These are phyloP conservation scores for Argyresthia albistria DNA, from an alignment of 2,888 invertebrate genomes.

Conservation along the genomic window DNA sequence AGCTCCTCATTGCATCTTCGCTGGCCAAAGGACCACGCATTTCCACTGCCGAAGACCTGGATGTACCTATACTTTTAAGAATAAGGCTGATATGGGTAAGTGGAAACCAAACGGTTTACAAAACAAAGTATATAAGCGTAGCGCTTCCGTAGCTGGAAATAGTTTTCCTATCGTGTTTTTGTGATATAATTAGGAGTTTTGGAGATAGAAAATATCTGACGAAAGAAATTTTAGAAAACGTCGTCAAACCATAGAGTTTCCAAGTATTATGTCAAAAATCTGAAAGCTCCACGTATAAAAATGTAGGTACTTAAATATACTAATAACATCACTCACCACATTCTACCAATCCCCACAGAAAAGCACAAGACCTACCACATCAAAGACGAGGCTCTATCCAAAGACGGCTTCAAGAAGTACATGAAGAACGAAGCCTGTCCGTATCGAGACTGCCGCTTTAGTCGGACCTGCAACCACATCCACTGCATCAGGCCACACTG, in stretches of 20 bases:
- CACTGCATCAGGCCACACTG: constrained; percentile 97
- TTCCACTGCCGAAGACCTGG: constrained; percentile 95
- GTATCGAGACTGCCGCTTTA: constrained; percentile 93
- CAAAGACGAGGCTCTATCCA: constrained; percentile 94
- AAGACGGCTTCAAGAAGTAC: constrained; percentile 98
- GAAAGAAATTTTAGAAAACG: too few relatives aligned
- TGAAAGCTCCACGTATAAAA: too few relatives aligned
- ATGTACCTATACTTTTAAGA: constrained; percentile 97
- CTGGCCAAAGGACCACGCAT: constrained; percentile 95
- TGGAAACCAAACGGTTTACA: constrained; percentile 8
- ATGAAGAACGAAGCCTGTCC: constrained; percentile 97
- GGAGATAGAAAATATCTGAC: too few relatives aligned
- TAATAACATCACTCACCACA: background rate
- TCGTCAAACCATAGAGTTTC: too few relatives aligned
- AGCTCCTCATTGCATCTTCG: constrained; percentile 91
- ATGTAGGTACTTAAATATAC: too few relatives aligned
- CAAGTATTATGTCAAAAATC: too few relatives aligned
- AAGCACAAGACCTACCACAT: constrained; percentile 99
- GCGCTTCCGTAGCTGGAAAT: too few relatives aligned
- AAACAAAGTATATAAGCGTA: too few relatives aligned
- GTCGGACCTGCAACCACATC: constrained; percentile 96
- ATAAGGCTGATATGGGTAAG: constrained; percentile 99
- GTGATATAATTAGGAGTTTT: too few relatives aligned
- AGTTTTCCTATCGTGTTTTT: background rate
- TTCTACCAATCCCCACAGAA: constrained; percentile 72